Conservation (phyloP, 2,113 vertebrate species). For the Tupaia tana region DNA sequence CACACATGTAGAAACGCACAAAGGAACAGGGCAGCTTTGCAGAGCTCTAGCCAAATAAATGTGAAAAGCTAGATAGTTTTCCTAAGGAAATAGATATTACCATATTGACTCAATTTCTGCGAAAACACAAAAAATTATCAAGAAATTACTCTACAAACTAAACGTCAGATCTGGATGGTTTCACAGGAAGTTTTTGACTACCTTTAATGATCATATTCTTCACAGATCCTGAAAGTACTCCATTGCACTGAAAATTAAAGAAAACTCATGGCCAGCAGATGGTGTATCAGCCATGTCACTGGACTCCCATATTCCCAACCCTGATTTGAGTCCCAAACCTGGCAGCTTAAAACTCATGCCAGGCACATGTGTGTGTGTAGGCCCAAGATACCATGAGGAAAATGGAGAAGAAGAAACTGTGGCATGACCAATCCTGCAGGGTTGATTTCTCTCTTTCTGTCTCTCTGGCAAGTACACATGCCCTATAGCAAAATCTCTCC, state of each 20-base stretch:
- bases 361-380: no score
- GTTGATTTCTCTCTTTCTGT: no score
- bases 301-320: no score
- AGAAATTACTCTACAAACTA: neutral
- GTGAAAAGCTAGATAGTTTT: neutral
- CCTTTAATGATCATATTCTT: neutral
- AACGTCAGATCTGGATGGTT: neutral
- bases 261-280: neutral
- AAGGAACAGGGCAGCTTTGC: neutral
- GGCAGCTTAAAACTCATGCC: no score
- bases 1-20: neutral
- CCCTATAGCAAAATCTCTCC: no score
- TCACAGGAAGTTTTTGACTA: neutral
- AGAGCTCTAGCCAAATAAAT: neutral
- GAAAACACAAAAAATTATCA: neutral
- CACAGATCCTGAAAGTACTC: neutral
- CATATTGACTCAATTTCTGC: neutral
- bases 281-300: no score
- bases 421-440: no score
- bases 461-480: no score
- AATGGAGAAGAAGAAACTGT: no score
- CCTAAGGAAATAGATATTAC: neutral
- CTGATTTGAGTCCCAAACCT: no score
- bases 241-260: neutral
- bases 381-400: no score